Base-by-base conservation (phyloP, 2,113 vertebrate species). In the Ivindomyrus marchei region DNA sequence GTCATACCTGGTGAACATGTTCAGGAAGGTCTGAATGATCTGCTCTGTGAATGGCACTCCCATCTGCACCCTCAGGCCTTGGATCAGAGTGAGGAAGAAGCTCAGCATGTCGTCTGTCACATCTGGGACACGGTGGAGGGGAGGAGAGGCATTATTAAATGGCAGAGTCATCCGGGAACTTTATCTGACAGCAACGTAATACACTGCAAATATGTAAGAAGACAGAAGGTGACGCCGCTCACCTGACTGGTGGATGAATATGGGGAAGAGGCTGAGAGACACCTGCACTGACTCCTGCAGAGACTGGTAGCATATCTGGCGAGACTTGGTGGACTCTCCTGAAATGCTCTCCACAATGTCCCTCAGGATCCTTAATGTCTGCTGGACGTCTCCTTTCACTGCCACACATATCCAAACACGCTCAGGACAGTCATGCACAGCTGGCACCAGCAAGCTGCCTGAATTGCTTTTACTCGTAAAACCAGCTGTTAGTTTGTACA, bases 201-300 rank as follows among this genome's bases (percentile, higher is more conserved):
- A 17, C 11, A 31, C 8, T 7, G 84, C 36, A 42, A 7, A 19
- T 6, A 31, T 8, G 36, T 6, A 1, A 7, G 70, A 3, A 36
- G 49, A 36, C 0, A 3, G 13, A 7, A 36, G 47, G n/a, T 9
- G 27, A 11, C 27, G 24, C 11, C 7, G 19, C 87, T 62, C 94
- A 99, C 98, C 98, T 96, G 98, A 97, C 93, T 99, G 98, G 94
- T 99, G 98, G 94, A 99, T 99, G 94, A 98, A 99, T 92, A 97
- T 95, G 88, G 98, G 98, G 93, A 99, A 99, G 93, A 99, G 97
- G 92, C 96, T 97, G 91, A 99, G 96, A 50, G 98, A 98, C 93
- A 99, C 97, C 96, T 99, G 98, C 91, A 99, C 97, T 0, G 98
- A 98, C 92, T 99, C 98, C 95, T 99, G 98, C 90, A 99, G 95